A percentile compares a stretch with the other conserved stretches of the same genome.
These are phyloP conservation scores for Notechis scutatus DNA, from an alignment of 2,113 vertebrate genomes.

Conservation along the genomic window DNA sequence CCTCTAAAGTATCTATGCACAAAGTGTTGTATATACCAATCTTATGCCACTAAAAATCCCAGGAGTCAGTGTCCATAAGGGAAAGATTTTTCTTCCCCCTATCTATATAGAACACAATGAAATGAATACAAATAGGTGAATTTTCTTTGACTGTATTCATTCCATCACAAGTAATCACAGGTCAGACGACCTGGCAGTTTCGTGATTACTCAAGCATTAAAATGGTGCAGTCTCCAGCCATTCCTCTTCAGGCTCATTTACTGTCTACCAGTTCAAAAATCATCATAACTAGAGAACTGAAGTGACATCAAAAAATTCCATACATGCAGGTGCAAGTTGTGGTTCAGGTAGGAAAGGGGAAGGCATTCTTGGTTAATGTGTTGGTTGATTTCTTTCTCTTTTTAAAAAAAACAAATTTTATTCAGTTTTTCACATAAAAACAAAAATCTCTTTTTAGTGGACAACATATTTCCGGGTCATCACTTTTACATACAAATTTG, in stretches of 20 bases:
- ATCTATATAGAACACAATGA: fast-evolving
- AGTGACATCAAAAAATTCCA: background rate
- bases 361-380: background rate
- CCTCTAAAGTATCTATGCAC: background rate
- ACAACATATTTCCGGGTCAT: too few species aligned
- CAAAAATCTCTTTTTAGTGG: too few species aligned
- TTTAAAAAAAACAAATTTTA: too few species aligned
- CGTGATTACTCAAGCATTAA: background rate
- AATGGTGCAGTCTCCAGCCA: background rate
- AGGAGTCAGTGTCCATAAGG: background rate
- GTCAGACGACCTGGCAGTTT: background rate
- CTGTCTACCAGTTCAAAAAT: background rate
- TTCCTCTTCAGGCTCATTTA: fast-evolving
- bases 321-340: background rate
- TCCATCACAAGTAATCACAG: background rate
- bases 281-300: background rate
- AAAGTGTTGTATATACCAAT: background rate
- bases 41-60: fast-evolving
- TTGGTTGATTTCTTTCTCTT: background rate
- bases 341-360: background rate
- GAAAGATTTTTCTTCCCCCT: background rate
- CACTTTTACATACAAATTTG: too few species aligned
- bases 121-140: conserved; percentile 2
- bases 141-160: background rate
- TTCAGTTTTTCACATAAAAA: too few species aligned